Evolutionary conservation across 1,140 invertebrate genomes (phyloP).

Genomic region (Papilio xuthus): DNA sequence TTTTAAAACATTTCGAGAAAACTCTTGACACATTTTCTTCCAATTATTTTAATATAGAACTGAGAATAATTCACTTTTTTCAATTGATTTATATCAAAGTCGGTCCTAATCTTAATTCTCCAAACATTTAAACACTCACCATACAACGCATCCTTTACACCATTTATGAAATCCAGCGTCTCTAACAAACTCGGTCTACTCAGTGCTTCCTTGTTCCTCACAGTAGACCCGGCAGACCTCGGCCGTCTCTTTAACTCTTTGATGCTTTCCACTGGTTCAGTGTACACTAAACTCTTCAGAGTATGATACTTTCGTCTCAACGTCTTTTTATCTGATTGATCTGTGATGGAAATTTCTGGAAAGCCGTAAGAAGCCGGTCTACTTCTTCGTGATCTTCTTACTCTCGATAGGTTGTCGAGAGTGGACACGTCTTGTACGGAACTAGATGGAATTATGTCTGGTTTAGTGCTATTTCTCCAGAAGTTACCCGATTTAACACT

Average conservation of each 20-base stretch:
- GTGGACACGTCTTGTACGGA: constrained; percentile 49
- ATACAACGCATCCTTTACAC: constrained; percentile 69
- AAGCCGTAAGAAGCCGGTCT: constrained; percentile 63
- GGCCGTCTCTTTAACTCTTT: constrained; percentile 65
- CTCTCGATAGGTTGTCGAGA: constrained; percentile 50
- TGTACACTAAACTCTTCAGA: constrained; percentile 69
- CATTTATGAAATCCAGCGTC: constrained; percentile 75
- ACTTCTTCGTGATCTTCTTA: constrained; percentile 52
- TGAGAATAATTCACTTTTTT: background rate
- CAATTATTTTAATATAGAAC: constrained; percentile 17
- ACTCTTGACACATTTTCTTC: constrained; percentile 23
- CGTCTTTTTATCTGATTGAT: constrained; percentile 67
- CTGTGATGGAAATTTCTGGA: constrained; percentile 74
- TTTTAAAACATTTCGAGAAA: constrained; percentile 6
- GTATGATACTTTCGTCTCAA: constrained; percentile 73
- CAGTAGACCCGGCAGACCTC: constrained; percentile 67
- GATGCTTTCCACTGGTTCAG: constrained; percentile 69
- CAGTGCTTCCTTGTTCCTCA: constrained; percentile 64
- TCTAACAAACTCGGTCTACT: constrained; percentile 73
- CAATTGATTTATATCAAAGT: background rate
- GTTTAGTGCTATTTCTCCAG: constrained; percentile 70
- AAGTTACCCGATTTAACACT: constrained; percentile 69
- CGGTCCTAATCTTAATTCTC: background rate
- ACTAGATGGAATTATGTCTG: constrained; percentile 67
- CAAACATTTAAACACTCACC: constrained; percentile 53